These are phyloP conservation scores for Caenorhabditis panamensis DNA, from an alignment of 2,888 invertebrate species.

Conservation along the genomic window DNA sequence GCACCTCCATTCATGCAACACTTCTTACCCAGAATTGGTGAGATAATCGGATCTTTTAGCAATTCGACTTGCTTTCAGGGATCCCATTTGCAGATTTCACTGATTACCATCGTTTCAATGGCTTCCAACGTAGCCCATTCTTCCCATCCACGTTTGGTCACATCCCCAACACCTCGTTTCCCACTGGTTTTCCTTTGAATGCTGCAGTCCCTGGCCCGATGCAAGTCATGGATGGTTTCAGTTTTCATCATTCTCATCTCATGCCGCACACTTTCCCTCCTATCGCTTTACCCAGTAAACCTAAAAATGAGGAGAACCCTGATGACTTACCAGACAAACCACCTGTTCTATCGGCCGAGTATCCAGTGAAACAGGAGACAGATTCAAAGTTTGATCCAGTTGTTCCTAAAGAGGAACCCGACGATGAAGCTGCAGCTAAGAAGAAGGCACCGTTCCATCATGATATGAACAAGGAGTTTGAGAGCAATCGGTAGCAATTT, in stretches of 20 bases:
- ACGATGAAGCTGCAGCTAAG: not conserved
- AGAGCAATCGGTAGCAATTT: constrained; percentile 9
- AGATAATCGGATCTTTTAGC: not conserved
- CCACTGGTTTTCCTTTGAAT: constrained; percentile 28
- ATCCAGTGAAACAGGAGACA: constrained; percentile 7
- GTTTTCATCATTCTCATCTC: constrained; percentile 21
- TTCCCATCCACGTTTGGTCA: constrained; percentile 33
- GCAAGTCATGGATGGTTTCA: constrained; percentile 36
- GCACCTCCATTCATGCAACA: constrained; percentile 34
- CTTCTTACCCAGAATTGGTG: constrained; percentile 53
- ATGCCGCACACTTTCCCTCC: not conserved
- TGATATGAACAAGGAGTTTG: constrained; percentile 11
- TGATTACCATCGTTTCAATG: constrained; percentile 56
- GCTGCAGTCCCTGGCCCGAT: constrained; percentile 26
- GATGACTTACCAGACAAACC: constrained; percentile 37
- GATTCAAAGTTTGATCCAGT: constrained; percentile 18
- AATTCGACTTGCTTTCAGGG: too few species aligned
- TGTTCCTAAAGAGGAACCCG: constrained; percentile 17
- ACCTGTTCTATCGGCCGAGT: constrained; percentile 47
- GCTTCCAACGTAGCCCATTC: constrained; percentile 36
- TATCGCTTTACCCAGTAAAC: not conserved
- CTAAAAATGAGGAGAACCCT: not conserved
- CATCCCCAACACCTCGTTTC: constrained; percentile 19
- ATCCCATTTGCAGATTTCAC: constrained; percentile 49
- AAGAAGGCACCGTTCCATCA: not conserved